Evolutionary conservation across 2,888 invertebrate genomes (phyloP), one percentile per base, ranked within the genome.

Genomic region (Elysia crispata): DNA sequence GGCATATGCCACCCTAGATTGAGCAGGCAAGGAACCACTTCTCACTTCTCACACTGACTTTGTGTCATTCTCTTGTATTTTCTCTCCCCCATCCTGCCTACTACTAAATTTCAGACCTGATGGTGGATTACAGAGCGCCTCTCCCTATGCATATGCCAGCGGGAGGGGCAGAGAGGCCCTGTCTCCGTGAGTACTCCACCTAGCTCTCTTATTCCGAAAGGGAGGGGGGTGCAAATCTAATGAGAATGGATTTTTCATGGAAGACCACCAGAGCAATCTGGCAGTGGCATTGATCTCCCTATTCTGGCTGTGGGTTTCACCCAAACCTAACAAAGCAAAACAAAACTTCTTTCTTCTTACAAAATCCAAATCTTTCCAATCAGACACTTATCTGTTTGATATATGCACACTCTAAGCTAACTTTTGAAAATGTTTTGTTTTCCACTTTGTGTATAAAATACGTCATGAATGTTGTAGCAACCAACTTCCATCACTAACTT

Each of bases 81-180:
- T n/a, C n/a, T 76, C 20, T 50, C 30, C 80, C 80, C 54, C 74
- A 57, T 70, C 67, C 6, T 30, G 23, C 76, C 80, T 25, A n/a
- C 41, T 33, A 76, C 76, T 76, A 64, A 80, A 76, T 80, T 80
- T 80, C 80, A 80, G 80, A 80, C 76, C 80, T 49, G 80, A 80
- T 41, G 80, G 76, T 70, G 80, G 80, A 76, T 54, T 73, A 18
- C 80, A 80, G 80, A 76, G 76, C 64, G 33, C 80, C 80, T 80
- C 80, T 80, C 76, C 80, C 73, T 54, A 76, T 76, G 66, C 80
- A 28, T 80, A 80, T 72, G 72, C 80, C 80, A 76, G 70, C 72
- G 80, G 76, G 76, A 76, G 80, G 73, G 76, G 72, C 49, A 54
- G 76, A 41, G 41, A 41, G 28, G 76, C 80, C 76, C 60, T 76